Evolutionary conservation across 2,113 vertebrate species (phyloP).

Genomic region (Suncus etruscus): DNA sequence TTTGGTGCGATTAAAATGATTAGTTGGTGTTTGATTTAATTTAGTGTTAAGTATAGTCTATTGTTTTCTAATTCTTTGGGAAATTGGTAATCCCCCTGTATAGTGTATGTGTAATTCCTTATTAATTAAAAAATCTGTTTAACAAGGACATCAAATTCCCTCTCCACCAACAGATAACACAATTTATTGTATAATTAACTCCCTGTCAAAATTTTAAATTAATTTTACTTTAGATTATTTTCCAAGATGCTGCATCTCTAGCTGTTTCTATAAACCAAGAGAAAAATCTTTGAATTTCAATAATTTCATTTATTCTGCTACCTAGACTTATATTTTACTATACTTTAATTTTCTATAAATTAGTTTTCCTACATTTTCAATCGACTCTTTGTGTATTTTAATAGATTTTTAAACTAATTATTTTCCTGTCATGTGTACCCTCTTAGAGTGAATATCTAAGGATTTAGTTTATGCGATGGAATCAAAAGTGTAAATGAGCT

Average conservation of each 20-base stretch:
- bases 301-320: too few relatives aligned
- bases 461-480: rapidly evolving
- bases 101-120: constrained; percentile 49
- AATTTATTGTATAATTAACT: constrained; percentile 61
- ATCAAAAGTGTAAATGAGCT: constrained; percentile 1
- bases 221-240: constrained; percentile 34
- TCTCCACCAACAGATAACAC: constrained; percentile 45
- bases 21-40: constrained; percentile 62
- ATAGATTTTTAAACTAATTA: background rate
- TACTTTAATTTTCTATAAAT: background rate
- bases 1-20: constrained; percentile 53
- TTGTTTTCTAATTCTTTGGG: constrained; percentile 63
- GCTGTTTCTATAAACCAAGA: background rate
- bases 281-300: background rate
- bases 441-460: background rate
- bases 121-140: constrained; percentile 73
- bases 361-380: constrained; percentile 21
- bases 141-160: constrained; percentile 38
- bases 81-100: constrained; percentile 35
- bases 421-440: background rate
- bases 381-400: background rate
- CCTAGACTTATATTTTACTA: background rate
- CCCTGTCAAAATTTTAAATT: constrained; percentile 55
- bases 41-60: constrained; percentile 60
- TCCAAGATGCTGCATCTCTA: background rate